Percentiles rank a stretch among this genome's conserved stretches.
phyloP scores from a whole-genome alignment of 2,888 invertebrate species.

The Margaritifera margaritifera region DNA sequence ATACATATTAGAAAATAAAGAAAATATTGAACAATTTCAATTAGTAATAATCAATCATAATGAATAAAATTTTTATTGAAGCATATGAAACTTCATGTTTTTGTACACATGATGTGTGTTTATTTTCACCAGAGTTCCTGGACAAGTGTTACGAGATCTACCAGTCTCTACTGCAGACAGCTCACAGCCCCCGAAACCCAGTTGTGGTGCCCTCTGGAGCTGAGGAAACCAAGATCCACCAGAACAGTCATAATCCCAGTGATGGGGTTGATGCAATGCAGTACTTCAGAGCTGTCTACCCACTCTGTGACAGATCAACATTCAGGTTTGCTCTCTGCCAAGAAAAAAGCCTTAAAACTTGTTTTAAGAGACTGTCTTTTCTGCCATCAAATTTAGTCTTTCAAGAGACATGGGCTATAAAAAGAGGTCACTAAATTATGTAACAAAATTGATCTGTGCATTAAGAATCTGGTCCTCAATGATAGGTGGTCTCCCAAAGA shows the following conservation, averaged over 20 bases:
- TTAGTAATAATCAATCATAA: no score
- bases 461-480: no score
- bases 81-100: neutral
- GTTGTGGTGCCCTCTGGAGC: constrained; percentile 69
- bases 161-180: constrained; percentile 60
- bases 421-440: no score
- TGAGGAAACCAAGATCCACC: constrained; percentile 52
- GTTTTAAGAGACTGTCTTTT: no score
- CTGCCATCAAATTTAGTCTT: neutral
- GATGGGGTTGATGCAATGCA: constrained; percentile 69
- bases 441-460: no score
- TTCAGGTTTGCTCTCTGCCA: constrained; percentile 49
- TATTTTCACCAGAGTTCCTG: constrained; percentile 63
- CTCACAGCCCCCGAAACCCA: constrained; percentile 63
- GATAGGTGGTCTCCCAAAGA: no score
- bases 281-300: constrained; percentile 65
- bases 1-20: no score
- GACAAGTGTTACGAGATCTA: constrained; percentile 65
- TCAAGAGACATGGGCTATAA: neutral
- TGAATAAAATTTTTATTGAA: no score
- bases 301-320: constrained; percentile 60
- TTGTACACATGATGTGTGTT: neutral
- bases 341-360: no score
- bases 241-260: constrained; percentile 49
- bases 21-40: no score